Base-by-base conservation (phyloP, 2,888 invertebrate genomes). In the Caenorhabditis japonica region DNA sequence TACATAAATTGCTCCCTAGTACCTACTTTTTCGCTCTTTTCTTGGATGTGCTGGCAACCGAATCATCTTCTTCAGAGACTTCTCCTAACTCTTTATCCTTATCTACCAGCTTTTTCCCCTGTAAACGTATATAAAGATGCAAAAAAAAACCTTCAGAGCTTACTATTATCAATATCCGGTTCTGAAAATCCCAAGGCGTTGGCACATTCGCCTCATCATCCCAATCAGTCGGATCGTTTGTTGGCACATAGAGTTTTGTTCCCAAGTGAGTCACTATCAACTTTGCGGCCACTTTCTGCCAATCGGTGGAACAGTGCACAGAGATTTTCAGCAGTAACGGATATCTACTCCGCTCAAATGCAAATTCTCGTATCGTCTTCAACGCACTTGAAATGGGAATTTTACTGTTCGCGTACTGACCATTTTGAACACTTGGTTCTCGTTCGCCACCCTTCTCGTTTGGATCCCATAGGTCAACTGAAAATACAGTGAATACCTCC, bases 401-500 rank as follows among this genome's bases (percentile, higher is more conserved):
- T 19, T 89, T 90, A 19, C 89, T 88, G n/a, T 90, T 90, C 36
- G 90, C 88, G 0, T 90, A 90, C 81, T 90, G 89, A 12, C 90
- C 90, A 82, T 90, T 90, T 84, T 89, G 91, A 19, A 91, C 89
- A 44, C 90, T 85, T 36, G 79, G 76, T 43, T 80, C 88, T 5
- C 88, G 52, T 43, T 84, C 83, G 13, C 81, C 82, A 25, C 76
- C 69, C 12, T 69, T 60, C 41, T 82, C 83, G 19, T 74, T 72
- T 10, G 90, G 90, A 81, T 91, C 91, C 90, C 91, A 90, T 53
- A 90, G 88, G 82, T 91, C 91, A 83, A 91, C 90, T 91, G 83
- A 49, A 82, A 81, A 25, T 10, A 3, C 23, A 39, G 17, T 19
- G 19, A 59, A n/a, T n/a, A n/a, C n/a, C n/a, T n/a, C n/a, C n/a